Conservation (phyloP, 1,140 invertebrate genomes). For the Drosophila kepulauana region DNA sequence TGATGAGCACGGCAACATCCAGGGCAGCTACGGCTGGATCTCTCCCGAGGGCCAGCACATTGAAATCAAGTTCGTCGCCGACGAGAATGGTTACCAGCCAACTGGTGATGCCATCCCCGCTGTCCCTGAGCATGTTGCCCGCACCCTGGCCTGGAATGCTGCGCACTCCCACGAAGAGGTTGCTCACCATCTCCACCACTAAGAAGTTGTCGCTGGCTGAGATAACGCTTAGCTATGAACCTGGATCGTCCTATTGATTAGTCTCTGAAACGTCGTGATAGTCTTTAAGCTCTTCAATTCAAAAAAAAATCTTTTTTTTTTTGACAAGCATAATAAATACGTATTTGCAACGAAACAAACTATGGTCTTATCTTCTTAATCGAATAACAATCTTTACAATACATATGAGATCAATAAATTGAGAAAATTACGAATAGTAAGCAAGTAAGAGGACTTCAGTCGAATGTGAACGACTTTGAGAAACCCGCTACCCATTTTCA, state of each 20-base stretch:
- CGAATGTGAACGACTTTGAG: no score
- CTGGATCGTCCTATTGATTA: slow-evolving; percentile 35
- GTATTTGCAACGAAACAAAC: slow-evolving; percentile 32
- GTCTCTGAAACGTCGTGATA: slow-evolving; percentile 30
- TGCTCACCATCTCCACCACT: slow-evolving; percentile 20
- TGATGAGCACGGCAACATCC: slow-evolving; percentile 69
- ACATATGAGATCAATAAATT: no score
- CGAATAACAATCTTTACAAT: no score
- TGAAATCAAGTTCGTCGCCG: slow-evolving; percentile 86
- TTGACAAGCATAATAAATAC: slow-evolving; percentile 42
- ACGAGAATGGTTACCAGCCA: slow-evolving; percentile 87
- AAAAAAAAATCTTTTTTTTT: slow-evolving; percentile 17
- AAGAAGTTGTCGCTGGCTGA: neutral
- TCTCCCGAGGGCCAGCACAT: slow-evolving; percentile 85
- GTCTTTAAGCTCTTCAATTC: slow-evolving; percentile 27
- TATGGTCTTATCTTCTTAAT: neutral
- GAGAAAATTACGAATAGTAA: no score
- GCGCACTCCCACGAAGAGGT: slow-evolving; percentile 64
- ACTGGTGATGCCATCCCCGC: slow-evolving; percentile 83
- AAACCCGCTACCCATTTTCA: no score
- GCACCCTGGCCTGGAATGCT: slow-evolving; percentile 85
- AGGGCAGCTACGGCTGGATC: slow-evolving; percentile 66
- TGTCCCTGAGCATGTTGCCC: slow-evolving; percentile 60
- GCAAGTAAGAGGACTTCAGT: no score
- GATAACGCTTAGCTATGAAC: slow-evolving; percentile 2